A percentile compares a stretch with the other conserved stretches of the same genome.
These are phyloP conservation scores for Diarsia dahlii DNA, from an alignment of 2,888 invertebrate genomes.

Conservation along the genomic window DNA sequence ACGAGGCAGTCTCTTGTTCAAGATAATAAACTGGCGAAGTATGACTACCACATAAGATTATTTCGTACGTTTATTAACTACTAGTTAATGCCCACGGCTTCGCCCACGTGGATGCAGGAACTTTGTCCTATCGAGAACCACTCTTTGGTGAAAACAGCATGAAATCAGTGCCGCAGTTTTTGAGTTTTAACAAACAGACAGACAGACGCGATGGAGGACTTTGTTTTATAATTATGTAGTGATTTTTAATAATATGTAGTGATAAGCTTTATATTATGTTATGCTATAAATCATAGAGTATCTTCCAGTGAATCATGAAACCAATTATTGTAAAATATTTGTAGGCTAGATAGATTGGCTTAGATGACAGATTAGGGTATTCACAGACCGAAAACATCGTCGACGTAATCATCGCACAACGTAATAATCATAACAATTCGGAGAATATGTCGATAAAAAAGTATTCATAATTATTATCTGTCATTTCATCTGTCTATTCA, in stretches of 20 bases:
- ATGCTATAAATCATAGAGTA: neutral
- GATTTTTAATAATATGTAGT: no score
- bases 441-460: constrained; percentile 9
- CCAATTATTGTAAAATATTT: neutral
- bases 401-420: neutral
- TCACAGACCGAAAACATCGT: constrained; percentile 17
- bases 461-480: neutral
- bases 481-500: constrained; percentile 1
- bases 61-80: no score
- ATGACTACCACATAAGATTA: neutral
- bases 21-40: neutral
- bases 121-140: no score
- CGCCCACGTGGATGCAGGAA: no score
- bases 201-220: no score
- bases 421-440: constrained; percentile 1
- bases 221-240: no score
- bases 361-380: constrained; percentile 40
- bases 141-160: no score
- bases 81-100: no score
- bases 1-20: neutral
- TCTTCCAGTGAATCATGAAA: no score
- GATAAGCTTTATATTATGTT: neutral
- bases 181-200: no score
- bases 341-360: neutral
- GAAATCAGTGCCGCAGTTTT: no score